Base-by-base conservation (phyloP, 2,797 vertebrate species). In the Arrhamphus sclerolepis region DNA sequence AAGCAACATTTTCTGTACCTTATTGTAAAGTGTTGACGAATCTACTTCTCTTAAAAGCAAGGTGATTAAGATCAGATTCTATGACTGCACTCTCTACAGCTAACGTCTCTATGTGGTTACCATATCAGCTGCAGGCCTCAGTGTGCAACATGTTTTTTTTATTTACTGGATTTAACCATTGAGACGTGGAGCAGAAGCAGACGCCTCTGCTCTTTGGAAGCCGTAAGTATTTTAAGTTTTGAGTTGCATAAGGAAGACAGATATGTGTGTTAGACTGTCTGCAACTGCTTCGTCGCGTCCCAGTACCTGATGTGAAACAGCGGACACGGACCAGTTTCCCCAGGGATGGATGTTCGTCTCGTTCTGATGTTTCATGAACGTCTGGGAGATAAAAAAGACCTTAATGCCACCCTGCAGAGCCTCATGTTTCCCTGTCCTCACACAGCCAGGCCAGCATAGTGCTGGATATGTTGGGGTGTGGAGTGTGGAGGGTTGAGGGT, bases 361-460 rank as follows among this genome's bases (percentile, higher is more conserved):
- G 18, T 18, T 18, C 46, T 21, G 44, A 55, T 9, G 13, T 38
- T 42, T 38, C 28, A 26, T 10, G 16, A 24, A 17, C 34, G 0
- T 10, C 20, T 46, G n/a, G 49, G 11, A 17, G 31, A 60, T 73
- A 49, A 75, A 49, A 75, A 75, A 80, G 62, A 48, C 58, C 48
- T 62, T 56, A 54, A 42, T 53, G 53, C 74, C 46, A 43, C 51
- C 44, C 43, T 10, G 34, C 49, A 56, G 40, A 14, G 5, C 53
- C 5, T 6, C 53, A 29, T 53, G 28, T 59, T 53, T 56, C 41
- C 53, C 61, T 52, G 55, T 21, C 72, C 49, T 69, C 63, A 24
- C 80, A 68, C 78, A 81, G 76, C 86, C 79, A 79, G 69, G 58
- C 77, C 70, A 61, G 75, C 70, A 75, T 54, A 57, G 67, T 77